Percentiles rank a stretch among this genome's conserved stretches.
phyloP scores from a whole-genome alignment of 2,797 vertebrate genomes.

The Acipenser ruthenus region DNA sequence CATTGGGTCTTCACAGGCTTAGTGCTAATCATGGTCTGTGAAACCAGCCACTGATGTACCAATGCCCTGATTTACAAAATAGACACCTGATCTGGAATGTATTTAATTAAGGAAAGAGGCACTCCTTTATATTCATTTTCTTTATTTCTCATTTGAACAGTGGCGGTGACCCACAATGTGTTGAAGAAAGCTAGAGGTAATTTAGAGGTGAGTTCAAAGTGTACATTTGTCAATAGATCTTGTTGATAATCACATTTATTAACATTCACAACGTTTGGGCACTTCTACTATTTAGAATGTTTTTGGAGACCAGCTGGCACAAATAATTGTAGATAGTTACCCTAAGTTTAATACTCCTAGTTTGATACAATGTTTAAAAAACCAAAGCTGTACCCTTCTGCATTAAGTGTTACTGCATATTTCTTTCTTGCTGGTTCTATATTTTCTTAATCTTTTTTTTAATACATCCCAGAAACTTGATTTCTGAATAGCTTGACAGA shows the following conservation, averaged over 20 bases:
- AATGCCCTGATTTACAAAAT: no score
- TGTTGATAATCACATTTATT: no score
- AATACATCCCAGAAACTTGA: no score
- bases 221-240: not conserved
- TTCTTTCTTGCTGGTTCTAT: no score
- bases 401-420: no score
- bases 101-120: no score
- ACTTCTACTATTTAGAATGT: not conserved
- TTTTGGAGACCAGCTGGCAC: not conserved
- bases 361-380: not conserved
- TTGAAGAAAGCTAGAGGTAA: constrained; percentile 88
- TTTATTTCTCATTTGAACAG: constrained; percentile 39
- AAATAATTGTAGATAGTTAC: not conserved
- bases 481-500: no score
- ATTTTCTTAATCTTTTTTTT: no score
- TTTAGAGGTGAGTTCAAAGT: constrained; percentile 71
- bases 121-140: not conserved
- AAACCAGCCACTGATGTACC: no score
- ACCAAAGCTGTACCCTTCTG: not conserved
- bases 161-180: constrained; percentile 78
- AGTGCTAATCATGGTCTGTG: no score
- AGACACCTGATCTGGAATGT: no score
- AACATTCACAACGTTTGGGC: not conserved
- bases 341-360: not conserved
- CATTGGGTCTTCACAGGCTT: no score